These are phyloP conservation scores for Harlomillsia oculata DNA, from an alignment of 1,140 invertebrate species.

Conservation along the genomic window DNA sequence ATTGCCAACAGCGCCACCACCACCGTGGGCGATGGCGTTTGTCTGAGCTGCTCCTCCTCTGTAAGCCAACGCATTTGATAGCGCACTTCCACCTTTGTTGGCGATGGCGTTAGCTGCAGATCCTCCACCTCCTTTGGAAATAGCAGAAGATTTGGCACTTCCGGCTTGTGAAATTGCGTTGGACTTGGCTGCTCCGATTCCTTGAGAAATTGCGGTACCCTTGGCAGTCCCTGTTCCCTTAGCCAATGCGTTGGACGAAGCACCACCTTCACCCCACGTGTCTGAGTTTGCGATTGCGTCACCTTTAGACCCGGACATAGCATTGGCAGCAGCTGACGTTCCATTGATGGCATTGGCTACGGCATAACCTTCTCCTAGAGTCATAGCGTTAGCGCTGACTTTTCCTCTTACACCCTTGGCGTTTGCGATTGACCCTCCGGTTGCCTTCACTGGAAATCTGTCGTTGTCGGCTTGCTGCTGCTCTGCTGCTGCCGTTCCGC, in stretches of 20 bases:
- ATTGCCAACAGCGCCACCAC: neutral
- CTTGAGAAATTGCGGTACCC: neutral
- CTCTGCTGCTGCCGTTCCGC: too few species aligned
- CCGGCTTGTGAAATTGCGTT: neutral
- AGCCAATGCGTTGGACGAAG: neutral
- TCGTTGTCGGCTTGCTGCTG: too few species aligned
- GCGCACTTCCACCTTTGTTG: neutral
- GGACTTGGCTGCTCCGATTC: neutral
- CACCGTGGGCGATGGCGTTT: neutral
- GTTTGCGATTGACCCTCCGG: too few species aligned
- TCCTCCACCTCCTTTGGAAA: neutral
- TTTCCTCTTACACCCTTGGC: conserved; percentile 6
- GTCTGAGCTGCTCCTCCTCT: neutral
- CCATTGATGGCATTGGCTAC: conserved; percentile 1
- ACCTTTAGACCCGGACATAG: neutral
- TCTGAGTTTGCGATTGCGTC: neutral
- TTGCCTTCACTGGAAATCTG: too few species aligned
- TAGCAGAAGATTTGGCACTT: neutral
- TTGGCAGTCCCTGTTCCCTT: neutral
- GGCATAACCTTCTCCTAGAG: neutral
- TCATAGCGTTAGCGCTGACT: neutral
- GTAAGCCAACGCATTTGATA: neutral
- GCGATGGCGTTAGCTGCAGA: neutral
- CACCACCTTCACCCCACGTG: neutral
- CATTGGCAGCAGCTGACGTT: neutral